Evolutionary conservation across 2,888 invertebrate genomes (phyloP).

Genomic region (Alitta virens): DNA sequence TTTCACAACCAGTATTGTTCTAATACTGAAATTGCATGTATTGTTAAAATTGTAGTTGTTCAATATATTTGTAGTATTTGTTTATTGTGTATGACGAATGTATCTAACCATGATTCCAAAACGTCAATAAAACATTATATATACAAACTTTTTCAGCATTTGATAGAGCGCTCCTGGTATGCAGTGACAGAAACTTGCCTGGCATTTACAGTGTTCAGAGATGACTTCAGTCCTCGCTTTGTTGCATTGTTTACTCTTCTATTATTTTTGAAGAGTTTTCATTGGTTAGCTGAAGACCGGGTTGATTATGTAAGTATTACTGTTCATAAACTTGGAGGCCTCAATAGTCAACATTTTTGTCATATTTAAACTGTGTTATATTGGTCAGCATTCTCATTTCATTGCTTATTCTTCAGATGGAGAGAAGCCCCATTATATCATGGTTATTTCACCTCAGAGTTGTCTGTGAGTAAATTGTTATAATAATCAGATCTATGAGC

Average conservation of each 20-base stretch:
- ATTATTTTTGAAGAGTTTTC: conserved; percentile 96
- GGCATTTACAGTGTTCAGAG: conserved; percentile 97
- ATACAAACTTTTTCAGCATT: conserved; percentile 77
- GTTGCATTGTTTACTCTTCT: conserved; percentile 95
- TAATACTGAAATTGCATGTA: no score
- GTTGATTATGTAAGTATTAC: conserved; percentile 91
- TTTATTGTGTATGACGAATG: no score
- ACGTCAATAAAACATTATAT: no score
- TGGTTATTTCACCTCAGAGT: conserved; percentile 91
- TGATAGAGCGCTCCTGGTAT: conserved; percentile 96
- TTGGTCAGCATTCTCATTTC: background rate
- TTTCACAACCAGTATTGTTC: no score
- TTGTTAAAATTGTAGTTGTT: no score
- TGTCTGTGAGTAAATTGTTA: conserved; percentile 63
- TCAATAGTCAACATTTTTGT: no score
- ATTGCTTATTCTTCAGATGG: conserved; percentile 74
- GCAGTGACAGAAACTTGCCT: conserved; percentile 99
- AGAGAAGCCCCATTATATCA: conserved; percentile 95
- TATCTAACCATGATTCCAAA: no score
- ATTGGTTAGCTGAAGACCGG: conserved; percentile 98
- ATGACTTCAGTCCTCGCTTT: conserved; percentile 94
- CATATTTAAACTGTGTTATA: background rate
- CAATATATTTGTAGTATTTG: no score
- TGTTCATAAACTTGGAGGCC: no score
- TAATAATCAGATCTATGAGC: no score